Percentiles rank a stretch among this genome's conserved stretches.
Conservation (phyloP, 2,113 vertebrate species). For the Phalacrocorax pelagicus region DNA sequence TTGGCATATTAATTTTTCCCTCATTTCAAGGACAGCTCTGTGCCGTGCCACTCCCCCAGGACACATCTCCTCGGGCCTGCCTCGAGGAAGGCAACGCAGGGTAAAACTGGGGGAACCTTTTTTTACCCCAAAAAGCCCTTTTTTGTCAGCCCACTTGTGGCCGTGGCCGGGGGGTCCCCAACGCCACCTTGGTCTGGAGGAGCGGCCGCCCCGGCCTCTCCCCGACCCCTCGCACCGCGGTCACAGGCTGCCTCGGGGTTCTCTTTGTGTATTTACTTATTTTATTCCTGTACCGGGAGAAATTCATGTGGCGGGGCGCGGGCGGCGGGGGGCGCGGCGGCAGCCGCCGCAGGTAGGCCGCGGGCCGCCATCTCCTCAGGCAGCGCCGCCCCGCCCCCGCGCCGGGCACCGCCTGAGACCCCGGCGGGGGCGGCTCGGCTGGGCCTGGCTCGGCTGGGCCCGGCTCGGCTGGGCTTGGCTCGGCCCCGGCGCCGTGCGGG, state of each 20-base stretch:
- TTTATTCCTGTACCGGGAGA: not conserved
- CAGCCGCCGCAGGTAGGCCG: rapidly evolving
- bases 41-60: not conserved
- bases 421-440: too few species aligned
- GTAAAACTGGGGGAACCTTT: rapidly evolving
- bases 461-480: too few species aligned
- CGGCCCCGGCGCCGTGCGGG: too few species aligned
- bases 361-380: not conserved
- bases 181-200: not conserved
- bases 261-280: not conserved
- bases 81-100: not conserved
- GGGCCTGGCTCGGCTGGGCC: too few species aligned
- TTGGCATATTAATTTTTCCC: not conserved
- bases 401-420: too few species aligned
- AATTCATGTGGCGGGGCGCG: too few species aligned
- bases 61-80: not conserved
- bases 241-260: too few species aligned
- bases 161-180: too few species aligned
- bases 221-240: not conserved
- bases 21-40: not conserved
- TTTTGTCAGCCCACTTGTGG: not conserved
- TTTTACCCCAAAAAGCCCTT: not conserved
- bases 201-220: too few species aligned
- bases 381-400: not conserved
- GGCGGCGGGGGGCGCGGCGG: rapidly evolving